Evolutionary conservation across 23 tunicate species (phyloP), one percentile per base, ranked within the genome.

Genomic region (Oikopleura albicans): DNA sequence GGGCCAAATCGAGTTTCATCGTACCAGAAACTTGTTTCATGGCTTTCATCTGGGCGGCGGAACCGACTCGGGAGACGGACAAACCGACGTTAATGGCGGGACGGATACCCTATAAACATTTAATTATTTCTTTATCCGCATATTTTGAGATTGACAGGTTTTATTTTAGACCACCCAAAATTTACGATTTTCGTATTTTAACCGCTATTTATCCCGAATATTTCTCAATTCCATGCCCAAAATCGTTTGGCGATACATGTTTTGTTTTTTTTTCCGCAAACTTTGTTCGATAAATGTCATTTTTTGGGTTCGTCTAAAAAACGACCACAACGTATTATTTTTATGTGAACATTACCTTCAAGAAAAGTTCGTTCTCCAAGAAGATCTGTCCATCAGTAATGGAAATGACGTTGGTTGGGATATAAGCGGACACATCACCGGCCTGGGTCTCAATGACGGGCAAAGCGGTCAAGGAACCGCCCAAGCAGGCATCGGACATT

Each of bases 21-120:
- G 99, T 95, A 63, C 99, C 99, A 71, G 99, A 95, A 0, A 95
- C 99, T 89, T 95, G 99, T 83, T 95, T 95, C 99, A 95, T 95
- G 85, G 86, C 99, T 75, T 95, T 91, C 59, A 90, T 95, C 59
- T 95, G 99, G 84, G 99, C 99, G 87, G 99, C 99, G 39, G 99
- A 90, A 39, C 99, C 99, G 89, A 95, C 99, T 75, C 99, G 94
- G 85, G 96, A 91, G 88, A 95, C 99, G 83, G 99, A 95, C 87
- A 95, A 83, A 95, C 99, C 99, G 87, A 95, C 99, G 86, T 95
- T 95, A 86, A 95, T 95, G 84, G 99, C 99, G 40, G 99, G 99
- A 88, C 99, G 76, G 86, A 95, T 88, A 88, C 98, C 98, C 79
- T 49, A 49, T n/a, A n/a, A n/a, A n/a, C n/a, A n/a, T n/a, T n/a